phyloP scores from a whole-genome alignment of 2,888 invertebrate genomes.

The Cryptus viduatorius region DNA sequence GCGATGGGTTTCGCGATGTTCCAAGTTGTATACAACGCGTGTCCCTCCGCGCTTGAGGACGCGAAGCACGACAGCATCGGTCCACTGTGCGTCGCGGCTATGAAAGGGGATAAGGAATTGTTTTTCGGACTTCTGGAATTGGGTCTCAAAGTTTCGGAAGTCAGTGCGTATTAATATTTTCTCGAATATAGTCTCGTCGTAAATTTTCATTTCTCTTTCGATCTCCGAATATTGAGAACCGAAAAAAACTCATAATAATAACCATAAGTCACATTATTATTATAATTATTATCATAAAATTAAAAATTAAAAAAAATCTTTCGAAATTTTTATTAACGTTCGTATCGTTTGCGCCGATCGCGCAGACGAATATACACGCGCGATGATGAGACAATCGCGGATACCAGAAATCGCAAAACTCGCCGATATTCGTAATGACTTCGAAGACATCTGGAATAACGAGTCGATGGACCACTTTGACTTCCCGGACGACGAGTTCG shows the following conservation, averaged over 20 bases:
- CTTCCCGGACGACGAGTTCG: conserved; percentile 27
- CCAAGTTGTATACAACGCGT: conserved; percentile 75
- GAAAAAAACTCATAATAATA: no score
- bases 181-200: no score
- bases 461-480: conserved; percentile 46
- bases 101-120: conserved; percentile 79
- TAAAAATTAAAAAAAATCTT: neutral
- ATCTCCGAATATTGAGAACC: no score
- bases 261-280: no score
- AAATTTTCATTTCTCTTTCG: no score
- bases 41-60: conserved; percentile 75
- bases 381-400: conserved; percentile 79
- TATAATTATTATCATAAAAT: no score
- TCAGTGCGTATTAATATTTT: conserved; percentile 67
- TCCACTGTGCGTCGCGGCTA: conserved; percentile 81
- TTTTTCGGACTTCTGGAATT: conserved; percentile 78
- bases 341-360: no score
- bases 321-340: neutral
- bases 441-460: conserved; percentile 79
- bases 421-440: conserved; percentile 69
- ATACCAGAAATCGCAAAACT: conserved; percentile 78
- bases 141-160: conserved; percentile 75
- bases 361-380: conserved; percentile 78
- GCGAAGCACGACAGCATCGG: conserved; percentile 78
- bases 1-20: conserved; percentile 79